phyloP scores from a whole-genome alignment of 2,888 invertebrate genomes.

The Neoitamus cyanurus region DNA sequence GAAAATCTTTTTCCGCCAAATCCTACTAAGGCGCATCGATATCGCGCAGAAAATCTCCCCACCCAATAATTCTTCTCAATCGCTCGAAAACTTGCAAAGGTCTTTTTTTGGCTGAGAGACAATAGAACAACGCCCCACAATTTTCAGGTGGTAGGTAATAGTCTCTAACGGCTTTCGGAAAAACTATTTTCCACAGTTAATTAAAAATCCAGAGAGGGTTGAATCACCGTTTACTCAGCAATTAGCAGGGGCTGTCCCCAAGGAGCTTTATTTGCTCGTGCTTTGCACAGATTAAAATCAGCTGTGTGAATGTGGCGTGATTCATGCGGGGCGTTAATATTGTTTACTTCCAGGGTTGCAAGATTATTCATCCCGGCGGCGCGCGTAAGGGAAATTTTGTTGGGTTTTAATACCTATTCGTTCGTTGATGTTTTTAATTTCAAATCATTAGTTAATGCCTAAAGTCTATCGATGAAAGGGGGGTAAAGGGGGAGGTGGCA shows the following conservation, averaged over 20 bases:
- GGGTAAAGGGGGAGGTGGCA: too few species aligned
- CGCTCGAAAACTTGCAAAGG: neutral
- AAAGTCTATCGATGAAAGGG: too few species aligned
- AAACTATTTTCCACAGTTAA: neutral
- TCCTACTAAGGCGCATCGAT: neutral
- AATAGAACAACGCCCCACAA: neutral
- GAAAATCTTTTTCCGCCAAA: neutral
- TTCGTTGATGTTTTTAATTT: neutral
- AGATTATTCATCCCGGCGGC: neutral
- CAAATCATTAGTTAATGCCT: too few species aligned
- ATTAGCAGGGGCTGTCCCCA: neutral
- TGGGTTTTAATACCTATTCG: neutral
- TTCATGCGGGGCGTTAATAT: conserved; percentile 16
- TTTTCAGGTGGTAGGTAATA: neutral
- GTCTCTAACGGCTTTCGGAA: neutral
- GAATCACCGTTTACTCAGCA: conserved; percentile 7
- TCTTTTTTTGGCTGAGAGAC: neutral
- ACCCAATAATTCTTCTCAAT: neutral
- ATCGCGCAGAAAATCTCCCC: conserved; percentile 35
- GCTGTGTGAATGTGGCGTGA: conserved; percentile 15
- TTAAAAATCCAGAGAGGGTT: neutral
- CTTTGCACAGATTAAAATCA: conserved; percentile 3
- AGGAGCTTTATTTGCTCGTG: neutral
- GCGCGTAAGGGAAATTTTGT: neutral
- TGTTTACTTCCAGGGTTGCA: conserved; percentile 9